Percentiles rank a stretch among this genome's conserved stretches.
These are phyloP conservation scores for Paguma larvata DNA, from an alignment of 2,797 vertebrate genomes.

Conservation along the genomic window DNA sequence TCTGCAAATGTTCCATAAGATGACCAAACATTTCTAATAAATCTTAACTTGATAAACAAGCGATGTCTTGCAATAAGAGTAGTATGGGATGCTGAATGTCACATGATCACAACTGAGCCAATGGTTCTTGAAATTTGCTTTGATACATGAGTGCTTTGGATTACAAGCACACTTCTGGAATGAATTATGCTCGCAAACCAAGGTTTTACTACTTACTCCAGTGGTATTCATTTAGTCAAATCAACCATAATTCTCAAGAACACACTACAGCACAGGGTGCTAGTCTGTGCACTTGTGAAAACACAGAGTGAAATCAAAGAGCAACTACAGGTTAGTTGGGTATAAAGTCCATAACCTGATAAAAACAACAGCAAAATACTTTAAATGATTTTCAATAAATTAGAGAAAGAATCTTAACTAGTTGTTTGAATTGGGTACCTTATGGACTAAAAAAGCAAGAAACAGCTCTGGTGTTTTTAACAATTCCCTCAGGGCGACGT, in stretches of 20 bases:
- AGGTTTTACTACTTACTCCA: neutral
- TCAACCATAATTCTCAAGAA: neutral
- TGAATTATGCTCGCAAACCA: too few relatives aligned
- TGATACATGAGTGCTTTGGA: too few relatives aligned
- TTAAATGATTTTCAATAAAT: constrained; percentile 11
- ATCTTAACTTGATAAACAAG: too few relatives aligned
- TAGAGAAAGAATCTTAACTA: constrained; percentile 12
- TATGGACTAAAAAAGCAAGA: neutral
- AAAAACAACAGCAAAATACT: constrained; percentile 1
- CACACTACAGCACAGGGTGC: neutral
- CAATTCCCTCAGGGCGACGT: neutral
- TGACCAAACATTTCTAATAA: too few relatives aligned
- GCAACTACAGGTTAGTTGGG: neutral
- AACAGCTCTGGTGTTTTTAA: neutral
- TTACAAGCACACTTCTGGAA: too few relatives aligned
- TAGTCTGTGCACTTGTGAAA: neutral
- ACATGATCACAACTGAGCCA: too few relatives aligned
- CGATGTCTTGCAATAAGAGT: too few relatives aligned
- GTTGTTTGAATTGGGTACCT: neutral
- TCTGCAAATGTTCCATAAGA: too few relatives aligned
- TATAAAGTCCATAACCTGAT: neutral
- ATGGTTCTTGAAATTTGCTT: too few relatives aligned
- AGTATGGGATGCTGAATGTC: too few relatives aligned
- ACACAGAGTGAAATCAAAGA: constrained; percentile 31
- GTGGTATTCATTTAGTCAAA: neutral